Evolutionary conservation across 2,888 invertebrate species (phyloP), one percentile per base, ranked within the genome.

Genomic region (Entomobrya proxima): DNA sequence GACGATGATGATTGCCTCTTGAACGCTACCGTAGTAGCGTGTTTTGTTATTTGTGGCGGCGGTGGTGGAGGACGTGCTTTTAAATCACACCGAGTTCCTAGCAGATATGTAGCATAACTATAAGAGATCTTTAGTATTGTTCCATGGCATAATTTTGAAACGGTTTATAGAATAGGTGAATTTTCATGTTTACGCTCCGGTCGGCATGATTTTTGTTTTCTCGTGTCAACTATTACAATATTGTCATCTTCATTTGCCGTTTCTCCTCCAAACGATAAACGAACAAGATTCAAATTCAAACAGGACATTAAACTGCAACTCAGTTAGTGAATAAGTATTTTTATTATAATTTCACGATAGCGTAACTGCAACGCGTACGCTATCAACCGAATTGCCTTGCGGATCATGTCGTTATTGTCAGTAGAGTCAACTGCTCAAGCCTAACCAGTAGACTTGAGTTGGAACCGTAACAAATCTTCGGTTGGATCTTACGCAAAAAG

Each of bases 131-230:
- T 78, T 85, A 55, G 72, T 85, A 69, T 67, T 79, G 79, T 69
- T 72, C 72, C 84, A 78, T 85, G 69, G 78, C 84, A 85, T 85
- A 30, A 72, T 72, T 85, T 37, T 58, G 77, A 58, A 74, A 50
- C 78, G 72, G 77, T 85, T 85, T 78, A 85, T 72, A 40, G 83
- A 76, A 47, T n/a, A 76, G 83, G 83, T 82, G 82, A 47, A 67
- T 52, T 47, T 58, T 84, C 40, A 21, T 37, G 37, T 81, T 76
- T 76, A 44, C 61, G 67, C 76, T 47, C 69, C 21, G 18, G 61
- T 64, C 37, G 21, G 35, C 21, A 1, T 64, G 35, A 18, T 35
- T 64, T 37, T 37, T 64, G 44, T 40, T 67, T 67, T 11, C 24
- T 44, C 44, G 15, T 55, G 55, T 55, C 18, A 9, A 21, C 18